Percentiles rank a stretch among this genome's conserved stretches.
These are phyloP conservation scores for Asobara japonica DNA, from an alignment of 1,140 invertebrate species.

Conservation along the genomic window DNA sequence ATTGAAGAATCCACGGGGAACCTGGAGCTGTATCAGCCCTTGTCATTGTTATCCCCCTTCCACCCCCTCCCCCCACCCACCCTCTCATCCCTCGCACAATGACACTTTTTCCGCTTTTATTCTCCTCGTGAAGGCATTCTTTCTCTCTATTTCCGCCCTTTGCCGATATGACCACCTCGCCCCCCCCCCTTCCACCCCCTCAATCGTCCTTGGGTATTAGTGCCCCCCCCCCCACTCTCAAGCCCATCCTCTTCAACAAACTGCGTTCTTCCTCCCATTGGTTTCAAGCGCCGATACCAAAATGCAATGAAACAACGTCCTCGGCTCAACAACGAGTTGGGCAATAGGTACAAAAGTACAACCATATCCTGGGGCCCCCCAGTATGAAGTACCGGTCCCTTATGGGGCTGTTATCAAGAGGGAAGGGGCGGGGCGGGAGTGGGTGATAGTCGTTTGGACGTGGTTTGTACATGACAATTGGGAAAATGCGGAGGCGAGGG, in stretches of 20 bases:
- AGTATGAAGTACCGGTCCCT: not conserved
- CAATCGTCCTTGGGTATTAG: not conserved
- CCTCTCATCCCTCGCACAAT: constrained; percentile 43
- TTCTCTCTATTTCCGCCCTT: constrained; percentile 26
- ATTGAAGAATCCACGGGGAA: constrained; percentile 45
- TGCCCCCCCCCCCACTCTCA: not conserved
- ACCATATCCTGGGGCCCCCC: not conserved
- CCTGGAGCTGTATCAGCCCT: constrained; percentile 41
- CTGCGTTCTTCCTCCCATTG: constrained; percentile 11
- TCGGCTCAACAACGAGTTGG: not conserved
- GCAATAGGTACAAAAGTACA: constrained; percentile 11
- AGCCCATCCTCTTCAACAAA: constrained; percentile 7
- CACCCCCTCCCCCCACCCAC: too few species aligned
- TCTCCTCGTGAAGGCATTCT: constrained; percentile 38
- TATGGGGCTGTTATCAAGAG: not conserved
- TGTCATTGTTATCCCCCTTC: constrained; percentile 46
- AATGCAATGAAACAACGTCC: not conserved
- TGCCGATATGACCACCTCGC: constrained; percentile 10
- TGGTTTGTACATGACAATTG: not conserved
- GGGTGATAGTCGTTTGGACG: too few species aligned
- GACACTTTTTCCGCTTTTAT: constrained; percentile 45
- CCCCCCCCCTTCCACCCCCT: not conserved
- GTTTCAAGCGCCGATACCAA: not conserved
- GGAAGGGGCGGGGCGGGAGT: too few species aligned
- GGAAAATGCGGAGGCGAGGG: too few species aligned